A percentile compares a stretch with the other conserved stretches of the same genome.
Evolutionary conservation across 2,113 vertebrate genomes (phyloP).

Genomic region (Motacilla alba): DNA sequence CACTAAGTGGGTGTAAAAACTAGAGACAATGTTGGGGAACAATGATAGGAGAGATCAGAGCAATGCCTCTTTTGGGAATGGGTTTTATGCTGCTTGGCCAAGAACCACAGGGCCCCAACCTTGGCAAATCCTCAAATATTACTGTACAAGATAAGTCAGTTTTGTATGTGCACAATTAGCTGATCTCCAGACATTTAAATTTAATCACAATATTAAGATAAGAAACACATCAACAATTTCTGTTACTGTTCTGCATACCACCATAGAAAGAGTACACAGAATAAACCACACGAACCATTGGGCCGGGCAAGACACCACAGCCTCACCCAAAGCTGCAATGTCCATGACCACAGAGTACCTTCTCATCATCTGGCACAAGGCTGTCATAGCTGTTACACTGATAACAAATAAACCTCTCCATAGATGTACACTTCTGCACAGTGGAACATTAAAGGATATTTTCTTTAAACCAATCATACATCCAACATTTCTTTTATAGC

Average conservation of each 20-base stretch:
- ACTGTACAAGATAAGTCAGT: not conserved
- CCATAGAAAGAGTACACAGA: not conserved
- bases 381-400: not conserved
- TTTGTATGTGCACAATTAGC: not conserved
- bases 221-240: not conserved
- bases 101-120: not conserved
- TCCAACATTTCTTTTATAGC: not conserved
- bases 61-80: not conserved
- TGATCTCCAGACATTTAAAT: not conserved
- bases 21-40: not conserved
- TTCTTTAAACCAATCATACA: not conserved
- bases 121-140: not conserved
- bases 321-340: not conserved
- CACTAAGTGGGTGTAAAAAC: constrained; percentile 10
- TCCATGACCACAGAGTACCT: not conserved
- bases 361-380: not conserved
- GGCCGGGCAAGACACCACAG: not conserved
- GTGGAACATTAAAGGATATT: not conserved
- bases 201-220: constrained; percentile 25
- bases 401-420: not conserved
- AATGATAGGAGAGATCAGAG: constrained; percentile 17
- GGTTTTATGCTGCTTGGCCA: not conserved
- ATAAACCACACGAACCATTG: not conserved
- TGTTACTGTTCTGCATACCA: not conserved
- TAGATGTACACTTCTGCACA: not conserved